phyloP scores from a whole-genome alignment of 2,888 invertebrate species.

The Allolobophora icterica region DNA sequence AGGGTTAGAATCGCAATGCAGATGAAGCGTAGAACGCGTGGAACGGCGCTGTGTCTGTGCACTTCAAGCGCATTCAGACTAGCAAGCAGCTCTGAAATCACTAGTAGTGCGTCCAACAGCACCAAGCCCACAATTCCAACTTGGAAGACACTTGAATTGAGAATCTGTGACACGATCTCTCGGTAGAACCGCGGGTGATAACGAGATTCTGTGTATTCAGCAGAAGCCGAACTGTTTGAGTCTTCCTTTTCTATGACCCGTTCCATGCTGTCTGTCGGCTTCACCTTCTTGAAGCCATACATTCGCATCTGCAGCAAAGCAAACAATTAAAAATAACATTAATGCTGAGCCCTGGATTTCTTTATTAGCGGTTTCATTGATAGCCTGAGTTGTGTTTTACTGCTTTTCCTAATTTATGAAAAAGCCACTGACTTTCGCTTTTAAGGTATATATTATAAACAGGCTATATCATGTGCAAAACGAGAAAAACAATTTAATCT shows the following conservation, averaged over 20 bases:
- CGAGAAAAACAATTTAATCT: neutral
- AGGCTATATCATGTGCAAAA: neutral
- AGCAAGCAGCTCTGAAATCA: slow-evolving; percentile 65
- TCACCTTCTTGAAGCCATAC: slow-evolving; percentile 60
- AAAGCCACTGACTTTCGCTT: neutral
- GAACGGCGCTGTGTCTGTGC: slow-evolving; percentile 50
- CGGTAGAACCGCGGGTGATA: slow-evolving; percentile 51
- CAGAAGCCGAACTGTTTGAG: slow-evolving; percentile 57
- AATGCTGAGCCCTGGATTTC: neutral
- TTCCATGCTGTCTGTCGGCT: slow-evolving; percentile 58
- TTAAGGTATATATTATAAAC: neutral
- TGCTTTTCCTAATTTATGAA: neutral
- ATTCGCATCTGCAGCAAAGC: slow-evolving; percentile 54
- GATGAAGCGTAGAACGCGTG: slow-evolving; percentile 61
- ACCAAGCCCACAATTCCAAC: slow-evolving; percentile 63
- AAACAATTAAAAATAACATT: neutral
- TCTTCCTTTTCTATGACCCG: slow-evolving; percentile 62
- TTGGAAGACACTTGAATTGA: slow-evolving; percentile 60
- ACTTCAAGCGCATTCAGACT: slow-evolving; percentile 61
- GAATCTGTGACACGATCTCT: slow-evolving; percentile 52
- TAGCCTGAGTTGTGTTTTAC: neutral
- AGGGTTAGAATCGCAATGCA: slow-evolving; percentile 59
- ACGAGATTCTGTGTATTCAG: slow-evolving; percentile 58
- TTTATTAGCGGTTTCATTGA: neutral
- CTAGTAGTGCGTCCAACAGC: slow-evolving; percentile 63